Evolutionary conservation across 2,888 invertebrate genomes (phyloP).

Genomic region (Agrotis puta): DNA sequence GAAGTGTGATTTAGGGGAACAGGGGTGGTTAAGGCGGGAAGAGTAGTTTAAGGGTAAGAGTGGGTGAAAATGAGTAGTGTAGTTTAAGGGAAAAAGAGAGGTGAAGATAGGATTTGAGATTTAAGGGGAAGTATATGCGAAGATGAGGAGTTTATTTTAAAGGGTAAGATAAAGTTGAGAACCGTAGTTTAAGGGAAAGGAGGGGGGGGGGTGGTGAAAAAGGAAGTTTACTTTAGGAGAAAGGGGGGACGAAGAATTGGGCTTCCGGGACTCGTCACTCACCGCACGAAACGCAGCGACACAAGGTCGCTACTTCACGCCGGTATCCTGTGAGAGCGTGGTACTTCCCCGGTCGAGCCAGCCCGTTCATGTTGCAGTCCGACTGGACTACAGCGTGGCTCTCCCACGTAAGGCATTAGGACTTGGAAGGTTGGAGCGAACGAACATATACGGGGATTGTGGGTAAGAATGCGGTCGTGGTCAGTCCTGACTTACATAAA

Average conservation of each 20-base stretch:
- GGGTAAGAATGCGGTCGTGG: neutral
- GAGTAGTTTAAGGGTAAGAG: no score
- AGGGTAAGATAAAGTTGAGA: no score
- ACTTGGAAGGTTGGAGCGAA: no score
- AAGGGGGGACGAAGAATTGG: neutral
- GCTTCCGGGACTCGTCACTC: conserved; percentile 18
- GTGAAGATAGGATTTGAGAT: no score
- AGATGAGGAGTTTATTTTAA: neutral
- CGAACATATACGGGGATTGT: no score
- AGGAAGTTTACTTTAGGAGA: no score
- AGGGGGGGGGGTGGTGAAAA: no score
- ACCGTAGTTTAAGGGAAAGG: neutral
- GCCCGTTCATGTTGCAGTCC: conserved; percentile 11
- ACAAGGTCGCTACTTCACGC: neutral
- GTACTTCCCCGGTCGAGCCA: conserved; percentile 42
- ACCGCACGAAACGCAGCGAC: conserved; percentile 19
- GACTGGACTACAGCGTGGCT: conserved; percentile 11
- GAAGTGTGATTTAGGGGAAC: no score
- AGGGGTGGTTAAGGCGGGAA: no score
- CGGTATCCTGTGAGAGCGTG: conserved; percentile 21
- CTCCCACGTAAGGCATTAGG: conserved; percentile 8
- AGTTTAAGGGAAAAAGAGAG: neutral
- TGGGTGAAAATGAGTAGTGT: neutral
- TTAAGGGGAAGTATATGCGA: no score
- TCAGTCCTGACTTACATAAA: neutral